Percentiles rank a stretch among this genome's conserved stretches.
These are phyloP conservation scores for Deroptyus accipitrinus DNA, from an alignment of 2,113 vertebrate species.

Conservation along the genomic window DNA sequence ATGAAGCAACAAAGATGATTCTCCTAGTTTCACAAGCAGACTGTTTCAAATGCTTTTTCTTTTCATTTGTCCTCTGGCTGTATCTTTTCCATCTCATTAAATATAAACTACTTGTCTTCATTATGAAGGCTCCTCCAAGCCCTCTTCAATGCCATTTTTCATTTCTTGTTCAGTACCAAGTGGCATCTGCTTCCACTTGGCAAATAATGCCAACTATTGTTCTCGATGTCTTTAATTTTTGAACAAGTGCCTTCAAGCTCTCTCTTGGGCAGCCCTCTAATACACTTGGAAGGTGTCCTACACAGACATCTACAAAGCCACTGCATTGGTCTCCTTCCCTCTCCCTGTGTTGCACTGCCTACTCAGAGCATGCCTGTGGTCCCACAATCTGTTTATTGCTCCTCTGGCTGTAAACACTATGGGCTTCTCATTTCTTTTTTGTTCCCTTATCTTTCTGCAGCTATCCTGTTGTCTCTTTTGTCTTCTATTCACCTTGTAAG, in stretches of 20 bases:
- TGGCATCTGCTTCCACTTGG: slow-evolving; percentile 46
- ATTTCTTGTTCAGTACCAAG: slow-evolving; percentile 36
- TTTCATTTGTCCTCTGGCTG: slow-evolving; percentile 31
- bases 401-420: neutral
- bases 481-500: neutral
- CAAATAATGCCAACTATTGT: slow-evolving; percentile 12
- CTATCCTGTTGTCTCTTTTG: neutral
- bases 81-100: slow-evolving; percentile 32
- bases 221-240: neutral
- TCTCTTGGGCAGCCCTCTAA: neutral
- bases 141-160: slow-evolving; percentile 14
- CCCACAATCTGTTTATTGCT: neutral
- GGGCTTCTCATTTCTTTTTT: neutral
- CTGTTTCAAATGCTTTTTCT: neutral
- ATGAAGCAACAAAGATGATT: slow-evolving; percentile 25
- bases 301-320: neutral
- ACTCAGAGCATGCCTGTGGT: neutral
- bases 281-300: neutral
- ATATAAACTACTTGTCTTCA: slow-evolving; percentile 30
- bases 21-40: neutral
- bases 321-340: neutral
- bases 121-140: slow-evolving; percentile 26
- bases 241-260: neutral
- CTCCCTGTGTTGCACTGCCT: neutral
- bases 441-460: neutral